These are phyloP conservation scores for Micronycteris hirsuta DNA, from an alignment of 2,113 vertebrate genomes.

Conservation along the genomic window DNA sequence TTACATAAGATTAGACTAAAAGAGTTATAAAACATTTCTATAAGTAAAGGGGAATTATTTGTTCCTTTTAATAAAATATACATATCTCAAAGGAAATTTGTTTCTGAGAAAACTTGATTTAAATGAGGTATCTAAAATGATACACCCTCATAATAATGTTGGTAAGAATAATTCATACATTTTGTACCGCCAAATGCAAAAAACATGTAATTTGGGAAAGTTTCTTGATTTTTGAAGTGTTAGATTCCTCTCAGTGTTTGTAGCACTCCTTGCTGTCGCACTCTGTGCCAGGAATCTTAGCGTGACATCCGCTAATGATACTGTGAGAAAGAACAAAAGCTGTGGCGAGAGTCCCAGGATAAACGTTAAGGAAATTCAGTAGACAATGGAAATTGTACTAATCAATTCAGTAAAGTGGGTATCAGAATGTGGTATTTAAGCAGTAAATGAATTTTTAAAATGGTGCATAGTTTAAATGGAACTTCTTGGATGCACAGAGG, in stretches of 20 bases:
- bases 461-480: neutral
- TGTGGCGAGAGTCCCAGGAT: neutral
- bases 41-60: neutral
- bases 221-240: neutral
- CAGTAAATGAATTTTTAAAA: neutral
- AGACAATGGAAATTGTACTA: neutral
- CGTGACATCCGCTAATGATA: neutral
- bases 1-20: neutral
- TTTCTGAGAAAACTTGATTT: neutral
- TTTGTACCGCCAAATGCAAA: neutral
- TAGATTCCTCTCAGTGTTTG: neutral
- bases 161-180: neutral
- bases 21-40: neutral
- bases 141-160: neutral
- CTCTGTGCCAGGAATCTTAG: neutral
- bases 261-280: neutral
- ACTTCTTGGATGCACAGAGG: neutral
- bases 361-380: neutral
- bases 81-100: neutral
- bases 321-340: neutral
- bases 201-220: neutral
- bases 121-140: neutral
- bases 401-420: neutral
- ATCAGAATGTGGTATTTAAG: neutral
- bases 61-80: neutral